Percentiles rank a stretch among this genome's conserved stretches.
phyloP scores from a whole-genome alignment of 2,113 vertebrate species.

The Rhipidura dahli region DNA sequence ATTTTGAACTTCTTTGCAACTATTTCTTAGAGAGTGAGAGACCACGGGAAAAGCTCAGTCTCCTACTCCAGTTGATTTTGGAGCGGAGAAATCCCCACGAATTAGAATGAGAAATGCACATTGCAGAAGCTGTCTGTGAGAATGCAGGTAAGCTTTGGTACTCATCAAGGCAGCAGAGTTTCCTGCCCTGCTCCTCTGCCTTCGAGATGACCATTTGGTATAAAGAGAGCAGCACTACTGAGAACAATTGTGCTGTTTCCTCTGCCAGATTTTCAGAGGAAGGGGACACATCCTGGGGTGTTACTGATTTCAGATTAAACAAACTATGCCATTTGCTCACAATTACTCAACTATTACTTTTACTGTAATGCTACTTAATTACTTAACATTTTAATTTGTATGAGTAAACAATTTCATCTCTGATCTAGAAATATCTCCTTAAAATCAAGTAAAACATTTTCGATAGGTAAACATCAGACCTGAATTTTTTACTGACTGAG shows the following conservation, averaged over 20 bases:
- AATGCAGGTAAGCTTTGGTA: background rate
- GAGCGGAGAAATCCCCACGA: background rate
- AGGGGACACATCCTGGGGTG: background rate
- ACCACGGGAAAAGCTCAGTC: background rate
- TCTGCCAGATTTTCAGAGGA: background rate
- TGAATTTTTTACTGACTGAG: background rate
- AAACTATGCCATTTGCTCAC: background rate
- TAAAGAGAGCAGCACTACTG: background rate
- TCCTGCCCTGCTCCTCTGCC: background rate
- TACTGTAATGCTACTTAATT: background rate
- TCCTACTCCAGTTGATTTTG: background rate
- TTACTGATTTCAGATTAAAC: background rate
- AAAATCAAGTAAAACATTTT: background rate
- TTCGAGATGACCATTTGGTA: background rate
- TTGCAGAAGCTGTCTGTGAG: background rate
- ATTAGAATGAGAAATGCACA: background rate
- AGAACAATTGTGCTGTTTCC: background rate
- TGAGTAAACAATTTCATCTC: background rate
- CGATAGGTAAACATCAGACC: background rate
- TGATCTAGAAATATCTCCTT: background rate
- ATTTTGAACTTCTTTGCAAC: background rate
- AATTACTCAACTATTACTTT: background rate
- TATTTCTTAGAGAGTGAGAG: background rate
- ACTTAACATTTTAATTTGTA: background rate
- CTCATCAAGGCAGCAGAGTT: background rate